These are phyloP conservation scores for Centropristis striata DNA, from an alignment of 2,113 vertebrate genomes.

Conservation along the genomic window DNA sequence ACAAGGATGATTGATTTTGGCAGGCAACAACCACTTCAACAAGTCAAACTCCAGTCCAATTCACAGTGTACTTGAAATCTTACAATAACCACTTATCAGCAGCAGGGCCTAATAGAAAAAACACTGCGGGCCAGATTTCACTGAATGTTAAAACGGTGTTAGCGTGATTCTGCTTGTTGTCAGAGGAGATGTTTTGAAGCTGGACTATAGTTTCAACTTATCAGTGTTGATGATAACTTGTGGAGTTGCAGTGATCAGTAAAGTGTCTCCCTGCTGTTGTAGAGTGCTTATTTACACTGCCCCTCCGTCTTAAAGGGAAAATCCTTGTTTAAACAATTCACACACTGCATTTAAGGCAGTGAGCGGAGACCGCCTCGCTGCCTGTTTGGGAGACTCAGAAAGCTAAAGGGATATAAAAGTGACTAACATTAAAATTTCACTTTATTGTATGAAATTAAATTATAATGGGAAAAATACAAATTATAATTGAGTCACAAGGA, in stretches of 20 bases:
- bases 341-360: conserved; percentile 1
- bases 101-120: conserved; percentile 14
- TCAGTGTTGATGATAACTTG: conserved; percentile 32
- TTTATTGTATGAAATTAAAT: not conserved
- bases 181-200: conserved; percentile 36
- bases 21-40: not conserved
- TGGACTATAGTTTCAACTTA: conserved; percentile 33
- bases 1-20: conserved; percentile 37
- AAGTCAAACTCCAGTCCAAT: conserved; percentile 13
- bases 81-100: conserved; percentile 27
- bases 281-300: conserved; percentile 28
- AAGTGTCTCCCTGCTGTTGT: conserved; percentile 50
- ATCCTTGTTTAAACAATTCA: conserved; percentile 20
- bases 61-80: conserved; percentile 25
- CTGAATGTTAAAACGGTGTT: conserved; percentile 19
- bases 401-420: not conserved
- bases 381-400: not conserved
- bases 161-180: conserved; percentile 7
- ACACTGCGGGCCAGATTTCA: conserved; percentile 9
- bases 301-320: conserved; percentile 43
- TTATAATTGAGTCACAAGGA: not conserved
- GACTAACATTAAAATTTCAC: too few species aligned
- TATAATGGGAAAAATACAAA: not conserved
- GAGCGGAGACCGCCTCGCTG: not conserved
- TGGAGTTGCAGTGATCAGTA: conserved; percentile 29